phyloP scores from a whole-genome alignment of 30 jellyfish, hydroid and myxozoan species.

The Cassiopea xamachana region DNA sequence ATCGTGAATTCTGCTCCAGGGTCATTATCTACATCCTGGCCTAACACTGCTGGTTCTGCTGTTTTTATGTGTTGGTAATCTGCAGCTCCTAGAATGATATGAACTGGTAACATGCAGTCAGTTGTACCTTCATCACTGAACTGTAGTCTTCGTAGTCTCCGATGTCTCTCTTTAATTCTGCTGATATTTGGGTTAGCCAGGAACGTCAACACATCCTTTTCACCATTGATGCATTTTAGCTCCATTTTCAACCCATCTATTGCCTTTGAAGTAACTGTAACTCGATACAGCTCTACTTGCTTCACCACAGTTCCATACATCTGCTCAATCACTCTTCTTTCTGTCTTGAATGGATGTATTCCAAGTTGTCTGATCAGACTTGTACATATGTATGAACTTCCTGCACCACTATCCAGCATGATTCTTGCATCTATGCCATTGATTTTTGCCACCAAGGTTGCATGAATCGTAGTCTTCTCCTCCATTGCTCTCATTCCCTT shows the following conservation, averaged over 20 bases:
- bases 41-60: slow-evolving; percentile 65
- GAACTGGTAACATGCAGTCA: slow-evolving; percentile 67
- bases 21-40: slow-evolving; percentile 66
- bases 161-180: slow-evolving; percentile 38
- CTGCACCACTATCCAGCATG: slow-evolving; percentile 14
- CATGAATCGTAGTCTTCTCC: slow-evolving; percentile 30
- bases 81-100: slow-evolving; percentile 57
- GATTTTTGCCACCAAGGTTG: slow-evolving; percentile 34
- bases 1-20: slow-evolving; percentile 78
- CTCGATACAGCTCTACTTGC: slow-evolving; percentile 36
- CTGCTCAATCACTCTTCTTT: slow-evolving; percentile 44
- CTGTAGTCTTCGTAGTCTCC: slow-evolving; percentile 13
- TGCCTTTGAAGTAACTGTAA: slow-evolving; percentile 20
- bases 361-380: slow-evolving; percentile 28
- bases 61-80: slow-evolving; percentile 59
- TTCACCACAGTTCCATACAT: slow-evolving; percentile 59
- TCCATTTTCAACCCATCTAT: slow-evolving; percentile 22
- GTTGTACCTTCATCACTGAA: slow-evolving; percentile 49
- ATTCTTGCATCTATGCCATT: slow-evolving; percentile 42
- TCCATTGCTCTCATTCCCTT: slow-evolving; percentile 23
- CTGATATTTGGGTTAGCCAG: slow-evolving; percentile 34
- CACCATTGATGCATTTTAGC: slow-evolving; percentile 45
- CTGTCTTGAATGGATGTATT: slow-evolving; percentile 31
- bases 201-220: slow-evolving; percentile 26
- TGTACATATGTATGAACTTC: slow-evolving; percentile 27